Evolutionary conservation across 2,113 vertebrate species (phyloP), one percentile per base, ranked within the genome.

Genomic region (Silurus asotus): DNA sequence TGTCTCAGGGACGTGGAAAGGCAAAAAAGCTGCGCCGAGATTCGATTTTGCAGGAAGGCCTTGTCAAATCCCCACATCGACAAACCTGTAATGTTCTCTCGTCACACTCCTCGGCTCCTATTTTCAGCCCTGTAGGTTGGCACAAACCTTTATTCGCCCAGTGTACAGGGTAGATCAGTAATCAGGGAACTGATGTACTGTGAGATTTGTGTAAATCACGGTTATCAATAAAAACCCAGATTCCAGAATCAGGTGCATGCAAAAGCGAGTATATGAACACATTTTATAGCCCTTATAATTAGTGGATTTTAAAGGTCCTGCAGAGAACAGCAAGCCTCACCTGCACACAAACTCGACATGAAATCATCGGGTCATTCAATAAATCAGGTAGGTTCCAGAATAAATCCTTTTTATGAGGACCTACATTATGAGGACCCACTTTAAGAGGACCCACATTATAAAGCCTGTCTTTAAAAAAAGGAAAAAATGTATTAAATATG

Each of bases 1-100:
- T 87, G 82, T 86, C 67, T 79, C 49, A n/a, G 77, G 84, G 11
- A 70, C 53, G 83, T 59, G 67, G 77, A 76, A 37, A 81, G 88
- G 65, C 45, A 70, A 80, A 84, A 81, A 37, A 4, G 76, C 72
- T 62, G 45, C 49, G 83, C 61, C 58, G 75, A 81, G 61, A 72
- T 61, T 79, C 48, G 83, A 76, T 82, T 89, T 81, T 75, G 58
- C 62, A 85, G 51, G 62, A 37, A 85, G 62, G 74, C 58, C 72
- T 76, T 51, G 84, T 85, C 77, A 78, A 78, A 79, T 78, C 61
- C 84, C 62, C 25, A 37, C 51, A 15, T 19, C 25, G 15, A 25
- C 51, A 62, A 74, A 62, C 85, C 78, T 45, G 85, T 72, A 81
- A 81, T 81, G 78, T 81, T 81, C 67, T n/a, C 67, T 69, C 45